Percentiles rank a stretch among this genome's conserved stretches.
Conservation (phyloP, 2,113 vertebrate species). For the Plectropomus leopardus region DNA sequence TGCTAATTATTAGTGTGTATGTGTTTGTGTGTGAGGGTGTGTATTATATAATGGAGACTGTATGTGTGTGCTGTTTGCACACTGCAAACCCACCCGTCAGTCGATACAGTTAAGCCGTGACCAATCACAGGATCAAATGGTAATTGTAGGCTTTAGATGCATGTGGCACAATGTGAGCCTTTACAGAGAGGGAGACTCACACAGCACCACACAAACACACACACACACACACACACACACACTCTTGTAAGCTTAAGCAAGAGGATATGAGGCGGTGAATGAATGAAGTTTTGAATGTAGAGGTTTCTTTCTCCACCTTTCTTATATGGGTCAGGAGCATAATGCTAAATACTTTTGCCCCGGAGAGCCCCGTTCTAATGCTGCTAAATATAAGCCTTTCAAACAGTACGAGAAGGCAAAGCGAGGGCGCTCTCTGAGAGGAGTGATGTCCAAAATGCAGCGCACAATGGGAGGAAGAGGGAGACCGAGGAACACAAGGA, state of each 20-base stretch:
- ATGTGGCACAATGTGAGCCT: slow-evolving; percentile 44
- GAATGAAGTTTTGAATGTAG: slow-evolving; percentile 30
- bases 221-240: slow-evolving; percentile 4
- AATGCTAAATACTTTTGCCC: slow-evolving; percentile 55
- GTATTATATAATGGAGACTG: slow-evolving; percentile 9
- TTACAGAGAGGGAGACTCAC: slow-evolving; percentile 7
- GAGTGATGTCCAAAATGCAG: slow-evolving; percentile 25
- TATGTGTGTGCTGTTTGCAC: slow-evolving; percentile 32
- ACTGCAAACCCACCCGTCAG: slow-evolving; percentile 26
- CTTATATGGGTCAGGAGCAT: slow-evolving; percentile 47
- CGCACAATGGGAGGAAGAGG: not conserved
- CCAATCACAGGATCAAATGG: slow-evolving; percentile 58
- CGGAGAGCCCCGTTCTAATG: slow-evolving; percentile 33
- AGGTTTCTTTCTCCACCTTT: slow-evolving; percentile 44
- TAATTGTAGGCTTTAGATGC: slow-evolving; percentile 58
- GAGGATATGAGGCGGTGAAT: not conserved
- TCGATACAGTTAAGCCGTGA: slow-evolving; percentile 13
- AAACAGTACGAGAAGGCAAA: slow-evolving; percentile 36
- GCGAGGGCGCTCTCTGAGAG: slow-evolving; percentile 27
- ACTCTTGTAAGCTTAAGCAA: slow-evolving; percentile 19
- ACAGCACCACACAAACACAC: slow-evolving; percentile 11
- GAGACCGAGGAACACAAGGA: slow-evolving; percentile 8
- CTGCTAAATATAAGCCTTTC: slow-evolving; percentile 64
- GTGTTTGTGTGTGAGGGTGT: slow-evolving; percentile 6
- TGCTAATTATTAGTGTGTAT: slow-evolving; percentile 16